Evolutionary conservation across 2,113 vertebrate species (phyloP).

Genomic region (Hydrolagus affinis): DNA sequence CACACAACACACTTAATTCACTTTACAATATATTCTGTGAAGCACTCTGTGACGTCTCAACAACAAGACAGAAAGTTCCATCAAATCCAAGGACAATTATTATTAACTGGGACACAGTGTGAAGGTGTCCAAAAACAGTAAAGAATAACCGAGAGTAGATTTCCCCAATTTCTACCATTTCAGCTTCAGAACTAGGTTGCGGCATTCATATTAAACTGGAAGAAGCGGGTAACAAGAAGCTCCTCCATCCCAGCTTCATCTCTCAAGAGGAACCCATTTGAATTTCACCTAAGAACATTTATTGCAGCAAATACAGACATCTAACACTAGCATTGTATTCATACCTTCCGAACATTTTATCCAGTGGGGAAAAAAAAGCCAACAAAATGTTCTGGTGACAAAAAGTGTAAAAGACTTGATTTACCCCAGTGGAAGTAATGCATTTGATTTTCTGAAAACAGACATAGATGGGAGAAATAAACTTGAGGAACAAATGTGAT

Average conservation of each 20-base stretch:
- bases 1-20: too few species aligned
- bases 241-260: not conserved
- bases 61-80: too few species aligned
- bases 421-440: not conserved
- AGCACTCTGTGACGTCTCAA: too few species aligned
- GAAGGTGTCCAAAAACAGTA: not conserved
- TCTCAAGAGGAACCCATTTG: not conserved
- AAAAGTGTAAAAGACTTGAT: not conserved
- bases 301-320: too few species aligned
- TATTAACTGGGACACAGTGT: not conserved
- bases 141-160: not conserved
- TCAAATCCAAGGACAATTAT: too few species aligned
- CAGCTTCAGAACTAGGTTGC: not conserved
- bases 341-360: too few species aligned
- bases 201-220: not conserved
- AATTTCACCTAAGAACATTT: too few species aligned
- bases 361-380: not conserved
- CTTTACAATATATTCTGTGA: too few species aligned
- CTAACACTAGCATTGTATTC: too few species aligned
- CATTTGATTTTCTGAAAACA: not conserved
- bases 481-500: not conserved
- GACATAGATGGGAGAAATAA: too few species aligned
- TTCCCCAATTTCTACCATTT: not conserved
- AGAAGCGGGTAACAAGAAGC: not conserved
- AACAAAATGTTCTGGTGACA: not conserved